These are phyloP conservation scores for Heterodera carotae DNA, from an alignment of 1,140 invertebrate species.

Conservation along the genomic window DNA sequence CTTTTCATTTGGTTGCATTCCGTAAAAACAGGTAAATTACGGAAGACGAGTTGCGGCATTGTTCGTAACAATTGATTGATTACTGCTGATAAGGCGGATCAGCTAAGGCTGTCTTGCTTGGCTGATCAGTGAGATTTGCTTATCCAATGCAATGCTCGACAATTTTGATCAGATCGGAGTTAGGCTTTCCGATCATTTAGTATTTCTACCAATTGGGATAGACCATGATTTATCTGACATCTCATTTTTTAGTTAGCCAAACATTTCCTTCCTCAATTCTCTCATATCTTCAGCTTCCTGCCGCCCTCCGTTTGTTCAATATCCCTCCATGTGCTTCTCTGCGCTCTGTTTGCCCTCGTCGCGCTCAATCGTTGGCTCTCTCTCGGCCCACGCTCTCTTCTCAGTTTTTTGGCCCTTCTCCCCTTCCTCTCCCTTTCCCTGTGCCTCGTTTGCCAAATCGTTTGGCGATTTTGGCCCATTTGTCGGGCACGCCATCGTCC, in stretches of 20 bases:
- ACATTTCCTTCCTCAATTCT: too few species aligned
- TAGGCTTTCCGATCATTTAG: too few species aligned
- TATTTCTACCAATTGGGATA: too few species aligned
- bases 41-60: background rate
- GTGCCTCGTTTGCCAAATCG: background rate
- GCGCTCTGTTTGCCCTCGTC: background rate
- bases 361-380: background rate
- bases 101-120: too few species aligned
- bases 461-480: background rate
- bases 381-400: background rate
- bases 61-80: background rate
- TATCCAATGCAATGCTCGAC: too few species aligned
- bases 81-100: background rate
- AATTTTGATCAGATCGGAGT: too few species aligned
- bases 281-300: background rate
- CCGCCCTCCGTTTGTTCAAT: background rate
- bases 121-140: background rate
- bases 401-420: background rate
- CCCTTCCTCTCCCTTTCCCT: background rate
- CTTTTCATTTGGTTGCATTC: background rate
- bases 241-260: too few species aligned
- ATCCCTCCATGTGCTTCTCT: background rate
- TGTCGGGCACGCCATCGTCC: background rate
- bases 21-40: background rate
- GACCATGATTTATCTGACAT: too few species aligned